A percentile compares a stretch with the other conserved stretches of the same genome.
Evolutionary conservation across 1,140 invertebrate genomes (phyloP).

Genomic region (Eupeodes corollae): DNA sequence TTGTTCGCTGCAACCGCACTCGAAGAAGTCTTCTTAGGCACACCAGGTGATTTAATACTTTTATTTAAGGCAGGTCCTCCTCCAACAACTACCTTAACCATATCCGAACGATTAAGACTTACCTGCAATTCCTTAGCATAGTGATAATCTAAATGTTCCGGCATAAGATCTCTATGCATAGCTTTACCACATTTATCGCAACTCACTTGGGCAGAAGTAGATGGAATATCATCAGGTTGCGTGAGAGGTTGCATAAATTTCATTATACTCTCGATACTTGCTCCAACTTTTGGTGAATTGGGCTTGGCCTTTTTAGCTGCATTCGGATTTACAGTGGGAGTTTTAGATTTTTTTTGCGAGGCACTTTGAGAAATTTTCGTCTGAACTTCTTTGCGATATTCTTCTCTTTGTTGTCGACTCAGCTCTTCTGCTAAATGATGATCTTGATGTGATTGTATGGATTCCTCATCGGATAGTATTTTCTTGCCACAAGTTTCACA

Average conservation of each 20-base stretch:
- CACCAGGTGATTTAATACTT: too few species aligned
- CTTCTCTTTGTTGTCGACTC: conserved; percentile 39
- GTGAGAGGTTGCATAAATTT: too few species aligned
- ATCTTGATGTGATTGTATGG: conserved; percentile 44
- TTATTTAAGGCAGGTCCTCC: too few species aligned
- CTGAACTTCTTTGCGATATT: conserved; percentile 25
- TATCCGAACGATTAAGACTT: conserved; percentile 11
- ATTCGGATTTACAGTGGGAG: too few species aligned
- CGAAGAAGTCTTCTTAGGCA: too few species aligned
- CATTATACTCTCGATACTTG: too few species aligned
- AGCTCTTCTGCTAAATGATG: conserved; percentile 49
- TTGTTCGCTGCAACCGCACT: too few species aligned
- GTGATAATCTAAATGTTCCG: conserved; percentile 45
- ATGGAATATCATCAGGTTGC: too few species aligned
- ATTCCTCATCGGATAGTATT: conserved; percentile 18
- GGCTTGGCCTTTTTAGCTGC: too few species aligned
- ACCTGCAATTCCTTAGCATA: conserved; percentile 34
- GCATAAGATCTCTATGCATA: conserved; percentile 18
- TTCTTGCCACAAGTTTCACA: conserved; percentile 42
- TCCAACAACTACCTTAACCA: too few species aligned
- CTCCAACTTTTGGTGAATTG: too few species aligned
- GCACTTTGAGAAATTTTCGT: conserved; percentile 16
- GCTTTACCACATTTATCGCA: conserved; percentile 40
- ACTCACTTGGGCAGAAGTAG: conserved; percentile 12
- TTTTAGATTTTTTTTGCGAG: conserved; percentile 14